Evolutionary conservation across 2,888 invertebrate genomes (phyloP).

Genomic region (Mantis religiosa): DNA sequence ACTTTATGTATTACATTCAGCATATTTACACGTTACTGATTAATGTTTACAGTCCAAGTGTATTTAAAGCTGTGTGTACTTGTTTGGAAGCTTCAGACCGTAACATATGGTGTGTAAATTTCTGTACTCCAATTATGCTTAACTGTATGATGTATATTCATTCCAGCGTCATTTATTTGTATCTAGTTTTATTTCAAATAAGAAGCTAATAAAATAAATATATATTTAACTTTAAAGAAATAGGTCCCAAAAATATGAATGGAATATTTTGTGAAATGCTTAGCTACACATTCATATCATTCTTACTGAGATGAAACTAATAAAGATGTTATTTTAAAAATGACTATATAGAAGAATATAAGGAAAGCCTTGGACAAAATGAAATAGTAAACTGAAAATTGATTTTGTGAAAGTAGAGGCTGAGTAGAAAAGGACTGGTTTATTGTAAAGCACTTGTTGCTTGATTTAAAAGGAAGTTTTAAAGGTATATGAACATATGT

Average conservation of each 20-base stretch:
- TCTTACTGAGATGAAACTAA: background rate
- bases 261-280: background rate
- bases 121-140: background rate
- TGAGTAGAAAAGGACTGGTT: background rate
- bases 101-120: background rate
- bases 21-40: background rate
- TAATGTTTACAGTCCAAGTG: background rate
- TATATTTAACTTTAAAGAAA: background rate
- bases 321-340: background rate
- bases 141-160: background rate
- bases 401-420: background rate
- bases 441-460: background rate
- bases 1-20: background rate
- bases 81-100: background rate
- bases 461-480: background rate
- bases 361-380: background rate
- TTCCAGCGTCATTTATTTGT: background rate
- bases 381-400: background rate
- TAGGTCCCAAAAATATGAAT: background rate
- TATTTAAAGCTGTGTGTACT: background rate
- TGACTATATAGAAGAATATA: background rate
- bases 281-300: background rate
- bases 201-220: background rate
- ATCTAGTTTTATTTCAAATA: background rate
- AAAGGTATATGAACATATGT: no score